Base-by-base conservation (phyloP, 2,888 invertebrate genomes). In the Spilosoma lubricipeda region DNA sequence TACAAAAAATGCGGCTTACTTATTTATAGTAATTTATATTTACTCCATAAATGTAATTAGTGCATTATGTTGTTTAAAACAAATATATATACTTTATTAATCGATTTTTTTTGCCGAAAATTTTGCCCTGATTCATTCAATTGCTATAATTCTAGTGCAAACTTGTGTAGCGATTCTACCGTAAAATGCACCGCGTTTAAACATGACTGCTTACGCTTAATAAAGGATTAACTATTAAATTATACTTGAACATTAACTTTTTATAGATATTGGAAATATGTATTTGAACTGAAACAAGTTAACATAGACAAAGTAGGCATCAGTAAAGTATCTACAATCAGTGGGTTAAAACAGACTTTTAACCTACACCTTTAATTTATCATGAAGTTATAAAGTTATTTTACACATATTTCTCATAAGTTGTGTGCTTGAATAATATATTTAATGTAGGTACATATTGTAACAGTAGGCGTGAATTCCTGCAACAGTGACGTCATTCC, bases 401-500 rank as follows among this genome's bases (percentile, higher is more conserved):
- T 52, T 52, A 52, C 52, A 23, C 7, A 3, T 52, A 52, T 23
- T 52, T 52, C 5, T 23, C 52, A 52, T 52, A 45, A 30, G 11
- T 63, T 27, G 63, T 63, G 11, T 56, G 18, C 13, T 52, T 30
- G 20, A 66, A 45, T 42, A 64, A 73, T 48, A 68, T 64, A 39
- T 36, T 56, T 33, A 42, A 45, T 48, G n/a, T 42, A 64, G n/a
- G 33, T 52, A 13, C 63, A 59, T 36, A 30, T 70, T 72, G 76
- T 78, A 74, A 76, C 52, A 70, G 78, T 87, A 74, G 83, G 71
- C 73, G 59, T 66, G 52, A 77, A 77, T 79, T 81, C 81, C 74
- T 79, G 73, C 74, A 74, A 68, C 56, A 59, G 74, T 85, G 80
- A 89, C 90, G 90, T 91, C 91, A 92, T 87, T 82, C 81, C 76